These are phyloP conservation scores for Clivina fossor DNA, from an alignment of 2,888 invertebrate species.

Conservation along the genomic window DNA sequence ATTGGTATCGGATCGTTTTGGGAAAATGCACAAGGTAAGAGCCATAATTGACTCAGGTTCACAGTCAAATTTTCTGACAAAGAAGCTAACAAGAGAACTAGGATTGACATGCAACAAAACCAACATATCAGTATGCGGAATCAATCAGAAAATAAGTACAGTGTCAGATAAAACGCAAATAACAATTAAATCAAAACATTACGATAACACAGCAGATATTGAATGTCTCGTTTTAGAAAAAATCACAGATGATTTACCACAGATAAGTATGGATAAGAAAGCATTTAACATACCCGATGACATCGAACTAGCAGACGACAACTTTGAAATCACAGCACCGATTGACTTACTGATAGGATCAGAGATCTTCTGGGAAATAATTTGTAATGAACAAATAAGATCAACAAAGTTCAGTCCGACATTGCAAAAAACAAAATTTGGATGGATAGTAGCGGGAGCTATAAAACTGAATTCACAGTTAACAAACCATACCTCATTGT, in stretches of 20 bases:
- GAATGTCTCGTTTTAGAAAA: conserved; percentile 1
- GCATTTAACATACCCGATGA: conserved; percentile 12
- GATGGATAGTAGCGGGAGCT: conserved; percentile 38
- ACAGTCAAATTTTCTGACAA: conserved; percentile 16
- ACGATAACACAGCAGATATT: not conserved
- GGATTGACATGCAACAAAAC: no score
- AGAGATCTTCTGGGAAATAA: conserved; percentile 28
- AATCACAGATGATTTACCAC: conserved; percentile 11
- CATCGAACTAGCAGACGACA: conserved; percentile 31
- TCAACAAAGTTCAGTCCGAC: conserved; percentile 15
- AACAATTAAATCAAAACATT: not conserved
- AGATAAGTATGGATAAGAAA: not conserved
- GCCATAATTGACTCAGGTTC: conserved; percentile 18
- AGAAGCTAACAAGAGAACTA: conserved; percentile 7
- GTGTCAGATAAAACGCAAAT: not conserved
- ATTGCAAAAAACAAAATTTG: conserved; percentile 37
- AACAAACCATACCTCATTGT: not conserved
- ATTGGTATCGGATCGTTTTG: not conserved
- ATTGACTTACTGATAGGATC: conserved; percentile 23
- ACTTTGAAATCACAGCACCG: conserved; percentile 13
- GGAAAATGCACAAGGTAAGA: conserved; percentile 5
- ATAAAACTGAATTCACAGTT: no score
- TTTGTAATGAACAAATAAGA: conserved; percentile 31
- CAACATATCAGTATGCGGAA: not conserved
- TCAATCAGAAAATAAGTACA: not conserved